Conservation (phyloP, 2,797 vertebrate species). For the Schizothorax lantsangensis region DNA sequence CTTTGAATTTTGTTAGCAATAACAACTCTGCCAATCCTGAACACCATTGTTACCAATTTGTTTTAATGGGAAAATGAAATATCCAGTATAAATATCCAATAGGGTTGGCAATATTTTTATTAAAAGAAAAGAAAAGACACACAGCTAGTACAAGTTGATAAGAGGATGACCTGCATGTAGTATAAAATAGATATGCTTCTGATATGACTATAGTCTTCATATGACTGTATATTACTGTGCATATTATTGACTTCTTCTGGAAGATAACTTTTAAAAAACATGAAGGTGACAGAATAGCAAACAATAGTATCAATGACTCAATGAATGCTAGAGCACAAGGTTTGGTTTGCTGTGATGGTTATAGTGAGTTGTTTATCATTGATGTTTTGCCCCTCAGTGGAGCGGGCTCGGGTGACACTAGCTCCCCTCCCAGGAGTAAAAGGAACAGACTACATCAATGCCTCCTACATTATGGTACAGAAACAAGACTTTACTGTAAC, state of each 20-base stretch:
- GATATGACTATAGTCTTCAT: neutral
- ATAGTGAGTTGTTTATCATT: constrained; percentile 17
- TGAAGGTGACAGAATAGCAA: neutral
- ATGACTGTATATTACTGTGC: neutral
- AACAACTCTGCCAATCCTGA: neutral
- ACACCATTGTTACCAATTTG: neutral
- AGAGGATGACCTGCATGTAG: neutral
- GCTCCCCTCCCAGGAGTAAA: constrained; percentile 96
- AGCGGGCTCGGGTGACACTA: constrained; percentile 94
- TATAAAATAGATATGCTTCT: neutral
- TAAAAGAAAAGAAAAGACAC: neutral
- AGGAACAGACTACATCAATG: constrained; percentile 99
- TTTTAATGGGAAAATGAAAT: neutral
- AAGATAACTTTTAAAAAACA: neutral
- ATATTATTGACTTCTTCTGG: neutral
- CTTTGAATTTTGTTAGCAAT: neutral
- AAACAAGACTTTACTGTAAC: constrained; percentile 51
- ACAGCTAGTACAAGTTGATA: neutral
- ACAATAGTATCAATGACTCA: neutral
- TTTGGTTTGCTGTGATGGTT: neutral
- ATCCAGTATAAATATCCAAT: neutral
- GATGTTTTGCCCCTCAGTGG: constrained; percentile 78
- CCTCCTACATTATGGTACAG: constrained; percentile 97
- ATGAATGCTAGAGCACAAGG: neutral
- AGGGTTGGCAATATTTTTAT: neutral